Evolutionary conservation across 2,797 vertebrate genomes (phyloP).

Genomic region (Rousettus madagascariensis): DNA sequence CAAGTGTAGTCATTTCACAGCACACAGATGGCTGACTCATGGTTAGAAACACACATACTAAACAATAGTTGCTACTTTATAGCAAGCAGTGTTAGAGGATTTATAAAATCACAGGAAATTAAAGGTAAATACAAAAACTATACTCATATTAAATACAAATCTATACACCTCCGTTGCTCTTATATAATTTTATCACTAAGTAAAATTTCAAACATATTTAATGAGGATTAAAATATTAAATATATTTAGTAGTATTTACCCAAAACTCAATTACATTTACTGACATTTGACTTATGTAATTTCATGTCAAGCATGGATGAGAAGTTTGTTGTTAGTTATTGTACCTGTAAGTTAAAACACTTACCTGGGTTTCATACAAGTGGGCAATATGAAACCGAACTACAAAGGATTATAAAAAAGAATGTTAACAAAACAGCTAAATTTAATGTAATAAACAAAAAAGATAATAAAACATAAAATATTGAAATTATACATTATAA

Average conservation of each 20-base stretch:
- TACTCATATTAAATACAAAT: not conserved
- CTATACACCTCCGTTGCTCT: not conserved
- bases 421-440: slow-evolving; percentile 46
- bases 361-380: slow-evolving; percentile 99
- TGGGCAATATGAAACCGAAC: slow-evolving; percentile 99
- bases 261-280: not conserved
- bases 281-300: not conserved
- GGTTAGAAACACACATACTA: not conserved
- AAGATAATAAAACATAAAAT: not conserved
- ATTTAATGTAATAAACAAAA: not conserved
- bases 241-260: not conserved
- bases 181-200: not conserved
- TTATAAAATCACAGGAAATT: not conserved
- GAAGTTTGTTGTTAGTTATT: not conserved
- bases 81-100: not conserved
- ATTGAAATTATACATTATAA: not conserved
- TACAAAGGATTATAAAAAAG: slow-evolving; percentile 82
- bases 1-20: not conserved
- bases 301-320: not conserved
- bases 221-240: not conserved
- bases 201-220: not conserved
- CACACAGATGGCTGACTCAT: not conserved
- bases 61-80: not conserved
- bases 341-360: slow-evolving; percentile 68
- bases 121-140: not conserved